Evolutionary conservation across 2,113 vertebrate genomes (phyloP).

Genomic region (Takifugu bimaculatus): DNA sequence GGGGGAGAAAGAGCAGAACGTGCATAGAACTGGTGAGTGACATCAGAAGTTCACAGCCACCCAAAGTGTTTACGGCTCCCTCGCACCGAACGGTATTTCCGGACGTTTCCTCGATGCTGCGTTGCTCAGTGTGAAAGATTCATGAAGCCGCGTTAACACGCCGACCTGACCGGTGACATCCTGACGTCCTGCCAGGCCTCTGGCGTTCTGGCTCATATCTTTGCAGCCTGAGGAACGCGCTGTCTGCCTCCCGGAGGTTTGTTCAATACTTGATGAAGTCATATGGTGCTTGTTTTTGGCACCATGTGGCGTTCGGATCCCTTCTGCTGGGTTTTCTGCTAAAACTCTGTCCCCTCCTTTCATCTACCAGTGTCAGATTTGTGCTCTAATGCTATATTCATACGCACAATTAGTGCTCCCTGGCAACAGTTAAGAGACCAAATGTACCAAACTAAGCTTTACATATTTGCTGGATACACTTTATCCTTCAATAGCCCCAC

Average conservation of each 20-base stretch:
- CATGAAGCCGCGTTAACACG: conserved; percentile 31
- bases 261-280: conserved; percentile 67
- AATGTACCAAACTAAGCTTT: not conserved
- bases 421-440: not conserved
- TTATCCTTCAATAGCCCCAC: too few species aligned
- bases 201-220: conserved; percentile 19
- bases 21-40: too few species aligned
- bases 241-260: conserved; percentile 32
- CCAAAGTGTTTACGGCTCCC: too few species aligned
- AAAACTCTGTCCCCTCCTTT: conserved; percentile 19
- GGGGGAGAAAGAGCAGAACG: too few species aligned
- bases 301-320: conserved; percentile 41
- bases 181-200: conserved; percentile 18
- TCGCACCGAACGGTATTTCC: too few species aligned
- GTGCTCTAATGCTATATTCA: too few species aligned
- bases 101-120: too few species aligned
- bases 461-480: too few species aligned
- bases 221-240: conserved; percentile 19
- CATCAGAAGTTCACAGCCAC: too few species aligned
- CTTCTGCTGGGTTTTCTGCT: conserved; percentile 22
- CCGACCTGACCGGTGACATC: conserved; percentile 19
- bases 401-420: too few species aligned
- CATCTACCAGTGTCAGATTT: not conserved
- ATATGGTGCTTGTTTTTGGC: conserved; percentile 50
- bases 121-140: conserved; percentile 40